These are phyloP conservation scores for Sebastes kiyomatsui DNA, from an alignment of 2,797 vertebrate species.

Conservation along the genomic window DNA sequence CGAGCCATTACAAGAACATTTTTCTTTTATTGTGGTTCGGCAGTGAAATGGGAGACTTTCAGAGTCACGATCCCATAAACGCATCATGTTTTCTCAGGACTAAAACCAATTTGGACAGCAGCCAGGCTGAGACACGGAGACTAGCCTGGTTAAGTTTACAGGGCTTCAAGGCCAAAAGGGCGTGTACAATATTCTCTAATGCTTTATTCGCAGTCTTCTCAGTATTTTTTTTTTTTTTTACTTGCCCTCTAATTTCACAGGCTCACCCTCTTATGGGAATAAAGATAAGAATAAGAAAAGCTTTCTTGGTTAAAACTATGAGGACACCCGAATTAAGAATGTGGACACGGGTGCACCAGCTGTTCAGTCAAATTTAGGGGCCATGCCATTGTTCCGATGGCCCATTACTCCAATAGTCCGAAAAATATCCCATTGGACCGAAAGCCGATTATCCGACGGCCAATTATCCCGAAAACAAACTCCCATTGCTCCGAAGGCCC, in stretches of 20 bases:
- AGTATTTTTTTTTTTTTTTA: background rate
- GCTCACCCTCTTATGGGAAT: background rate
- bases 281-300: background rate
- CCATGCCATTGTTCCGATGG: background rate
- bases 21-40: conserved; percentile 63
- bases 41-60: conserved; percentile 45
- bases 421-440: background rate
- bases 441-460: background rate
- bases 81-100: conserved; percentile 32
- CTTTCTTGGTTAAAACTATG: background rate
- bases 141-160: conserved; percentile 28
- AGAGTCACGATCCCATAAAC: conserved; percentile 29
- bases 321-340: background rate
- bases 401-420: background rate
- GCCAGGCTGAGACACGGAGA: conserved; percentile 1
- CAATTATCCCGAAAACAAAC: background rate
- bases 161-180: conserved; percentile 26
- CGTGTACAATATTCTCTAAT: conserved; percentile 12
- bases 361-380: background rate
- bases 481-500: too few species aligned
- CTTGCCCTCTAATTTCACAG: conserved; percentile 6
- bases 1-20: conserved; percentile 30
- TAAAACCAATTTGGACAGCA: conserved; percentile 21
- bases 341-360: background rate
- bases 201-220: background rate